phyloP scores from a whole-genome alignment of 2,888 invertebrate species.

The Diaperis boleti region DNA sequence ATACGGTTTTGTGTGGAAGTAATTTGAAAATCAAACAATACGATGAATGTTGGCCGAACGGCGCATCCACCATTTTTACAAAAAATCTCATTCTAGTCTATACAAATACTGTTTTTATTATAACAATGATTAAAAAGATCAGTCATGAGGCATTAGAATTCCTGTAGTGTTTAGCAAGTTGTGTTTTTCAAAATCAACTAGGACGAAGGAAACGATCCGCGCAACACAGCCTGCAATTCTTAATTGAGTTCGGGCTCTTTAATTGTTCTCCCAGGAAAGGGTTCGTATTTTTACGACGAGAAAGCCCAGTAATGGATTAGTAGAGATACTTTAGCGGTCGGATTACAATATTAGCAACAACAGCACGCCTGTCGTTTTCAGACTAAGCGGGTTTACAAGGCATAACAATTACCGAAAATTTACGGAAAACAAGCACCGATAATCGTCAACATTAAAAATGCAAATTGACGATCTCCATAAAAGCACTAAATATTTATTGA shows the following conservation, averaged over 20 bases:
- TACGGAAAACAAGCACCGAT: slow-evolving; percentile 40
- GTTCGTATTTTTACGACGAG: slow-evolving; percentile 24
- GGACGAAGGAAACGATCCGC: background rate
- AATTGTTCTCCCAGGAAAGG: slow-evolving; percentile 32
- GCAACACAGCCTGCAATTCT: slow-evolving; percentile 4
- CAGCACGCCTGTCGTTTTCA: slow-evolving; percentile 28
- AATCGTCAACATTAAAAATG: slow-evolving; percentile 43
- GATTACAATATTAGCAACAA: slow-evolving; percentile 32
- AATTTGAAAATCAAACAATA: too few relatives aligned
- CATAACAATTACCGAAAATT: slow-evolving; percentile 35
- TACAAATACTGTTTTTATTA: too few relatives aligned
- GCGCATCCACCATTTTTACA: too few relatives aligned
- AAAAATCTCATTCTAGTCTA: too few relatives aligned
- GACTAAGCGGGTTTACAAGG: slow-evolving; percentile 27
- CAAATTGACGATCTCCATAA: slow-evolving; percentile 43
- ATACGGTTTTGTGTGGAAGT: too few relatives aligned
- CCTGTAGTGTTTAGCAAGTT: background rate
- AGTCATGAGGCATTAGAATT: too few relatives aligned
- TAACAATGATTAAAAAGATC: too few relatives aligned
- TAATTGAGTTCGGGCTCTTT: slow-evolving; percentile 12
- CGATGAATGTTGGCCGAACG: too few relatives aligned
- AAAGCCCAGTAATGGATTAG: slow-evolving; percentile 30
- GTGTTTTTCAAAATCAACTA: slow-evolving; percentile 1
- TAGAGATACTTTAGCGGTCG: slow-evolving; percentile 5
- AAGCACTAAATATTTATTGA: slow-evolving; percentile 46